A percentile compares a stretch with the other conserved stretches of the same genome.
These are phyloP conservation scores for Theristicus caerulescens DNA, from an alignment of 2,113 vertebrate species.

Conservation along the genomic window DNA sequence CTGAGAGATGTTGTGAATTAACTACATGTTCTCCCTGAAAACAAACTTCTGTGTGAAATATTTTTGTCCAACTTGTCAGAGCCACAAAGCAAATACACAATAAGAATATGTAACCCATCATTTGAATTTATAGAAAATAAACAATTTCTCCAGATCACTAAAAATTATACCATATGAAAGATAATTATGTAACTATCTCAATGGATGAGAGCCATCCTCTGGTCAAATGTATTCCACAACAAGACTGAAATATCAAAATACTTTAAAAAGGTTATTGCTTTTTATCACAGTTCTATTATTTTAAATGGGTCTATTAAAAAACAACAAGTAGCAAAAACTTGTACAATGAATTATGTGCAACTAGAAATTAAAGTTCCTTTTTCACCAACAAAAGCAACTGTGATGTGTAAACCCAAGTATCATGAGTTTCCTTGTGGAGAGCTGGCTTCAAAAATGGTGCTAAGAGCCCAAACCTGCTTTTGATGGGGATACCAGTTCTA, in stretches of 20 bases:
- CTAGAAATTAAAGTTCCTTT: background rate
- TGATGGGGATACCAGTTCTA: background rate
- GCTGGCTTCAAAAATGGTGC: background rate
- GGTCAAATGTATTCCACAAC: background rate
- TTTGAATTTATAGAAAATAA: background rate
- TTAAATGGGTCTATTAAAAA: background rate
- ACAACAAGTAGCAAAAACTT: background rate
- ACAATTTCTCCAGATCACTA: background rate
- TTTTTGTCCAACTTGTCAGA: background rate
- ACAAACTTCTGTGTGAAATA: background rate
- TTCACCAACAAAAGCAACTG: background rate
- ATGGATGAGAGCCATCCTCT: background rate
- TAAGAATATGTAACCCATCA: background rate
- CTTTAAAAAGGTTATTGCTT: background rate
- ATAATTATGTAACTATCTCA: background rate
- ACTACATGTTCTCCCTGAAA: background rate
- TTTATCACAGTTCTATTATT: background rate
- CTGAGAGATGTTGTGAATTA: conserved; percentile 12
- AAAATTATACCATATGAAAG: background rate
- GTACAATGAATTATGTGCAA: background rate
- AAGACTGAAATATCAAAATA: background rate
- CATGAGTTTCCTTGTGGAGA: background rate
- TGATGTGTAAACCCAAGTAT: background rate
- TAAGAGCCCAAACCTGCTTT: background rate
- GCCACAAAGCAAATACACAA: background rate